A percentile compares a stretch with the other conserved stretches of the same genome.
Conservation (phyloP, 2,888 invertebrate genomes). For the Prosapia bicincta region DNA sequence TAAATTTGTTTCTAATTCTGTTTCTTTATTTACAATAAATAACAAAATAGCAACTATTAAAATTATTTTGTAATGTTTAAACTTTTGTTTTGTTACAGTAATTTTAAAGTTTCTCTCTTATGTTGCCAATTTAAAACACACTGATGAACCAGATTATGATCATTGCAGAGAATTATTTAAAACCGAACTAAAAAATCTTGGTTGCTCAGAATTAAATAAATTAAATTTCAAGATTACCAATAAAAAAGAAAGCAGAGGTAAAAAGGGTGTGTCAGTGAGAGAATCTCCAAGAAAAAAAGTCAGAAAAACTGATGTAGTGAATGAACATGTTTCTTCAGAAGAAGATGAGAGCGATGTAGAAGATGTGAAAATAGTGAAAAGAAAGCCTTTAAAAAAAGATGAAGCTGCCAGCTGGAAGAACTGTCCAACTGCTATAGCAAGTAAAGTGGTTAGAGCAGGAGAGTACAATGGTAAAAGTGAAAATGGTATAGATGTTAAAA, state of each 20-base stretch:
- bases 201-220: constrained; percentile 52
- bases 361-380: background rate
- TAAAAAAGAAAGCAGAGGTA: constrained; percentile 36
- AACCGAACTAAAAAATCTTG: constrained; percentile 60
- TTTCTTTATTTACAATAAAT: too few species aligned
- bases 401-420: constrained; percentile 34
- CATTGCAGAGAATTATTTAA: constrained; percentile 64
- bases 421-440: constrained; percentile 31
- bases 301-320: constrained; percentile 1
- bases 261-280: constrained; percentile 22
- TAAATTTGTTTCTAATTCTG: too few species aligned
- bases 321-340: constrained; percentile 3
- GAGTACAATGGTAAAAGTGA: constrained; percentile 19
- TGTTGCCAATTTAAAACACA: constrained; percentile 62
- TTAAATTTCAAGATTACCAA: constrained; percentile 53
- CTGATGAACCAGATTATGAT: constrained; percentile 69
- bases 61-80: too few species aligned
- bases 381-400: constrained; percentile 2
- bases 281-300: constrained; percentile 13
- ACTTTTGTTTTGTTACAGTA: constrained; percentile 49
- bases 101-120: constrained; percentile 65
- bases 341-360: constrained; percentile 5
- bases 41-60: too few species aligned
- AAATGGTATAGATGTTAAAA: background rate
- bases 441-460: constrained; percentile 30